A percentile compares a stretch with the other conserved stretches of the same genome.
Evolutionary conservation across 2,797 vertebrate genomes (phyloP).

Genomic region (Kryptolebias ocellatus): DNA sequence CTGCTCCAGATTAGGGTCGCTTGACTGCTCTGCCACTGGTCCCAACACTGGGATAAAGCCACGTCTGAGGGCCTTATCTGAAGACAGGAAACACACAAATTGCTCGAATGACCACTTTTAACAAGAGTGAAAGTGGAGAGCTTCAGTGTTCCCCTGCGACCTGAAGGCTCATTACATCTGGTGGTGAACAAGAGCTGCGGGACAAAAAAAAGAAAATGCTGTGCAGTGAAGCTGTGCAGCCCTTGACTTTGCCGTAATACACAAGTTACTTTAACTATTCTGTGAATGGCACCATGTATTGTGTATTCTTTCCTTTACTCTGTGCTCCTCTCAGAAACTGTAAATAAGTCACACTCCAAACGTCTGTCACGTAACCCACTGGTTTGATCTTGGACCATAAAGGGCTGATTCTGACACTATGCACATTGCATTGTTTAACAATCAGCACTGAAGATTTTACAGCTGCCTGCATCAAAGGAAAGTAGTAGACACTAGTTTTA

Average conservation of each 20-base stretch:
- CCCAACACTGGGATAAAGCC: constrained; percentile 36
- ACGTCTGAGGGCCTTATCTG: constrained; percentile 45
- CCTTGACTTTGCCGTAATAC: constrained; percentile 4
- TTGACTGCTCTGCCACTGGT: constrained; percentile 48
- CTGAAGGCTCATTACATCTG: constrained; percentile 33
- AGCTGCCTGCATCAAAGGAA: background rate
- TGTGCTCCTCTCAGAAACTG: constrained; percentile 2
- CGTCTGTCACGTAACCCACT: background rate
- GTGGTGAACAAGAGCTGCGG: constrained; percentile 23
- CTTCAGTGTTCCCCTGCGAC: constrained; percentile 48
- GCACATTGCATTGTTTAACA: background rate
- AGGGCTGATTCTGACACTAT: background rate
- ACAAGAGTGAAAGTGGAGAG: constrained; percentile 46
- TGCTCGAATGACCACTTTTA: constrained; percentile 32
- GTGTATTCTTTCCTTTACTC: background rate
- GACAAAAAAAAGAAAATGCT: constrained; percentile 10
- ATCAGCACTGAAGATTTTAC: background rate
- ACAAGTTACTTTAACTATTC: background rate
- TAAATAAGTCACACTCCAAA: background rate
- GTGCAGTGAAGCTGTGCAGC: constrained; percentile 2
- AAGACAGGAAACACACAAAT: constrained; percentile 52
- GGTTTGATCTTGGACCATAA: background rate
- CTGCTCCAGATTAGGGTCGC: constrained; percentile 15
- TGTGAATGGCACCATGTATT: background rate
- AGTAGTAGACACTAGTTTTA: no score